phyloP scores from a whole-genome alignment of 2,888 invertebrate genomes.

The Camponotus fellah region DNA sequence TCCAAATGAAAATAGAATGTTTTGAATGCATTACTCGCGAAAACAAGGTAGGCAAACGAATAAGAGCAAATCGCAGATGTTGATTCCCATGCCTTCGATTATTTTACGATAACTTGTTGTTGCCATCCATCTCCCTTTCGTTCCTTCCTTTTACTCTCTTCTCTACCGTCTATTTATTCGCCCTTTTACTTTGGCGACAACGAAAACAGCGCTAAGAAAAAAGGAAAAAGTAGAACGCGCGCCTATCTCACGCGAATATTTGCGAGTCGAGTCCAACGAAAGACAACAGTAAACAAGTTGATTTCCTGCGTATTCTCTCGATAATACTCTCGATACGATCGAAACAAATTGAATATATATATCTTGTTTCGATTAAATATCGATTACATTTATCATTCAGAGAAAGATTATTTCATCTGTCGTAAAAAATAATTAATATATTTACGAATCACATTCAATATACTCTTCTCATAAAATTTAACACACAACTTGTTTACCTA shows the following conservation, averaged over 20 bases:
- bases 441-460: background rate
- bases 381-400: background rate
- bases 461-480: background rate
- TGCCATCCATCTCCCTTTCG: slow-evolving; percentile 26
- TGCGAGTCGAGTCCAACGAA: background rate
- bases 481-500: background rate
- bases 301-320: background rate
- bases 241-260: background rate
- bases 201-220: slow-evolving; percentile 21
- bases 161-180: slow-evolving; percentile 1
- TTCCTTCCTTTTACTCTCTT: background rate
- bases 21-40: slow-evolving; percentile 23
- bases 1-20: background rate
- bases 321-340: background rate
- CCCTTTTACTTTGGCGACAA: slow-evolving; percentile 27
- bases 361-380: background rate
- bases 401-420: background rate
- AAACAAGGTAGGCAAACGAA: slow-evolving; percentile 21
- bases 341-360: background rate
- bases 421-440: background rate
- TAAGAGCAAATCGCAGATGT: slow-evolving; percentile 38
- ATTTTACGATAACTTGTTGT: slow-evolving; percentile 24
- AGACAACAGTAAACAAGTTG: background rate
- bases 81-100: slow-evolving; percentile 27
- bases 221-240: background rate